phyloP scores from a whole-genome alignment of 2,888 invertebrate genomes.

The Ischnus inquisitorius region DNA sequence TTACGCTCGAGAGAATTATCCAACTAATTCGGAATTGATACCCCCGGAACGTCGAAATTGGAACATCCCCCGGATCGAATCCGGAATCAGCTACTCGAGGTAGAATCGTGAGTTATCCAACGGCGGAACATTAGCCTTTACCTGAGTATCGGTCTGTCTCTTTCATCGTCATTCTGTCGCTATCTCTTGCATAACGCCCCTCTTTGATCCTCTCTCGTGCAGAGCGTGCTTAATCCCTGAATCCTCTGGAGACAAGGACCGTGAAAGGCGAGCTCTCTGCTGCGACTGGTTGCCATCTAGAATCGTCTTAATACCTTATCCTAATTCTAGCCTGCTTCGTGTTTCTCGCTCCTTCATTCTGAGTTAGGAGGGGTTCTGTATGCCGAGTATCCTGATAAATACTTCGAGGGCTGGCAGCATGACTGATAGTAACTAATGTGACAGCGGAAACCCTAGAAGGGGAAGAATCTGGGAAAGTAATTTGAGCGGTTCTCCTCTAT shows the following conservation, averaged over 20 bases:
- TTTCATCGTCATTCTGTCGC: conserved; percentile 42
- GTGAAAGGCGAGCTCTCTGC: conserved; percentile 45
- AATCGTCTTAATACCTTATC: conserved; percentile 75
- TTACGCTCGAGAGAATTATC: conserved; percentile 62
- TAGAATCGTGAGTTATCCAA: conserved; percentile 68
- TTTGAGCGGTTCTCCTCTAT: background rate
- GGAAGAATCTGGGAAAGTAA: background rate
- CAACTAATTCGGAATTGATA: conserved; percentile 70
- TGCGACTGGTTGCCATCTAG: conserved; percentile 60
- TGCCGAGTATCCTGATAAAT: conserved; percentile 54
- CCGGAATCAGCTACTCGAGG: conserved; percentile 67
- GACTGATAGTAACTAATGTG: background rate
- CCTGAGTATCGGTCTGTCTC: conserved; percentile 19
- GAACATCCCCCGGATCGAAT: conserved; percentile 69
- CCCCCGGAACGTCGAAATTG: conserved; percentile 64
- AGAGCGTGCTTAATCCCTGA: conserved; percentile 73
- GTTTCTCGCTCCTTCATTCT: conserved; percentile 53
- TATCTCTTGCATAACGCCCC: conserved; percentile 27
- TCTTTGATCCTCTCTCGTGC: conserved; percentile 46
- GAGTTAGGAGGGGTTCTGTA: conserved; percentile 11
- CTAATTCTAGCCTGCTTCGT: conserved; percentile 67
- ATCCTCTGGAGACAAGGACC: conserved; percentile 60
- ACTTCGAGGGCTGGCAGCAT: conserved; percentile 5
- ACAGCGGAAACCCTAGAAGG: background rate
- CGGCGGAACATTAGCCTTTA: conserved; percentile 42